A percentile compares a stretch with the other conserved stretches of the same genome.
Evolutionary conservation across 2,888 invertebrate genomes (phyloP).

Genomic region (Aphodius sticticus): DNA sequence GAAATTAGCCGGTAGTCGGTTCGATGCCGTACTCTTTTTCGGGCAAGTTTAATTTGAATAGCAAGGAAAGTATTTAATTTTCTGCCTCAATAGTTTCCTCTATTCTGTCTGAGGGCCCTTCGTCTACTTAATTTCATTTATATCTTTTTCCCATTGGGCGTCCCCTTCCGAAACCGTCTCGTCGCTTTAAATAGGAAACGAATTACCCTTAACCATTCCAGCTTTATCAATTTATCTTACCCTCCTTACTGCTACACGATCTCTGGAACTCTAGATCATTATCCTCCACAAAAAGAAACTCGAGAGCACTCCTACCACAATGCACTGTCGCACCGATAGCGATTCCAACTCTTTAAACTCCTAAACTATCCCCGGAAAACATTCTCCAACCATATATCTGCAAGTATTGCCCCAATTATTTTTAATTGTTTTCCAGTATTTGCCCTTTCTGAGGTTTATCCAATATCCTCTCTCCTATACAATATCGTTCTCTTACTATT

Average conservation of each 20-base stretch:
- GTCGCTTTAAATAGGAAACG: slow-evolving; percentile 24
- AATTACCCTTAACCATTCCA: slow-evolving; percentile 25
- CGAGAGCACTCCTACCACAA: background rate
- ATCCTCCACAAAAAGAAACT: background rate
- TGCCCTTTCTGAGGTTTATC: background rate
- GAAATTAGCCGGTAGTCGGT: slow-evolving; percentile 11
- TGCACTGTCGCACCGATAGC: slow-evolving; percentile 4
- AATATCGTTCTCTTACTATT: no score
- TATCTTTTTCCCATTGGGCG: slow-evolving; percentile 21
- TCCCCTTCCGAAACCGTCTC: slow-evolving; percentile 22
- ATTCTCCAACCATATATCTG: background rate
- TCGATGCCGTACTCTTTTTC: background rate
- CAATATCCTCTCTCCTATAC: background rate
- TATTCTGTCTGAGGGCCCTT: slow-evolving; percentile 18
- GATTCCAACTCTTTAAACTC: background rate
- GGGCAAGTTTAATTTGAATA: slow-evolving; percentile 26
- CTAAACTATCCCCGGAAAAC: background rate
- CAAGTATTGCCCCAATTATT: background rate
- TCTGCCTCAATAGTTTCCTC: slow-evolving; percentile 27
- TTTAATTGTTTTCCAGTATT: background rate
- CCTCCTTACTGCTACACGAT: slow-evolving; percentile 18
- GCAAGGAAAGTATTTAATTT: slow-evolving; percentile 26
- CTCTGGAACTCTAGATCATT: slow-evolving; percentile 12
- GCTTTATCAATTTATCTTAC: slow-evolving; percentile 26
- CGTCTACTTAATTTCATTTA: slow-evolving; percentile 26